Evolutionary conservation across 2,797 vertebrate genomes (phyloP).

Genomic region (Notolepis coatsorum): DNA sequence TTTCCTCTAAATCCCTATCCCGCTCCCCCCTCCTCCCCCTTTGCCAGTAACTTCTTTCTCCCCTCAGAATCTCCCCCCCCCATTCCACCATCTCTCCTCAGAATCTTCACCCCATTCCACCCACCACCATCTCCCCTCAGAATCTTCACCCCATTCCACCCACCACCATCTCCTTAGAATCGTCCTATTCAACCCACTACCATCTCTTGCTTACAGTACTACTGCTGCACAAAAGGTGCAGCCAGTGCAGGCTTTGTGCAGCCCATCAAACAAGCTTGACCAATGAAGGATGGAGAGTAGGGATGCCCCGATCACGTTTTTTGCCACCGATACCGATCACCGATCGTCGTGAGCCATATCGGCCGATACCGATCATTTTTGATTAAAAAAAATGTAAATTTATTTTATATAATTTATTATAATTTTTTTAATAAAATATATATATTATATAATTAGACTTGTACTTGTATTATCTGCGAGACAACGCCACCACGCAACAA

Average conservation of each 20-base stretch:
- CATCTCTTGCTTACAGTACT: constrained; percentile 41
- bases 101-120: constrained; percentile 16
- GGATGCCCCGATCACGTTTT: too few species aligned
- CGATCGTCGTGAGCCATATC: too few species aligned
- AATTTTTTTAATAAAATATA: too few species aligned
- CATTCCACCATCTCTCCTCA: constrained; percentile 30
- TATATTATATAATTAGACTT: too few species aligned
- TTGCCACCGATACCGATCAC: too few species aligned
- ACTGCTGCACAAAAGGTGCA: constrained; percentile 52
- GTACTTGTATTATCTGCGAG: too few species aligned
- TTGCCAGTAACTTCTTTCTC: constrained; percentile 9
- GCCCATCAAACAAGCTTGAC: constrained; percentile 36
- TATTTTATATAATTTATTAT: too few species aligned
- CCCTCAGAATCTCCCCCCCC: constrained; percentile 30
- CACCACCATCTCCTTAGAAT: constrained; percentile 25
- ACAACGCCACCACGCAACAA: too few species aligned
- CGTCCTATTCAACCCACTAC: not conserved
- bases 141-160: constrained; percentile 14
- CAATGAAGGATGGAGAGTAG: constrained; percentile 15
- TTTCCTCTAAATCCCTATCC: not conserved
- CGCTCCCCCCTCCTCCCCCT: constrained; percentile 4
- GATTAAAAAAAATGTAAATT: too few species aligned
- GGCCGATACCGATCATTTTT: too few species aligned
- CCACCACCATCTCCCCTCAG: constrained; percentile 24
- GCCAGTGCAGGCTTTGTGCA: constrained; percentile 43